A percentile compares a stretch with the other conserved stretches of the same genome.
Conservation (phyloP, 2,797 vertebrate species). For the Bothrops alternatus region DNA sequence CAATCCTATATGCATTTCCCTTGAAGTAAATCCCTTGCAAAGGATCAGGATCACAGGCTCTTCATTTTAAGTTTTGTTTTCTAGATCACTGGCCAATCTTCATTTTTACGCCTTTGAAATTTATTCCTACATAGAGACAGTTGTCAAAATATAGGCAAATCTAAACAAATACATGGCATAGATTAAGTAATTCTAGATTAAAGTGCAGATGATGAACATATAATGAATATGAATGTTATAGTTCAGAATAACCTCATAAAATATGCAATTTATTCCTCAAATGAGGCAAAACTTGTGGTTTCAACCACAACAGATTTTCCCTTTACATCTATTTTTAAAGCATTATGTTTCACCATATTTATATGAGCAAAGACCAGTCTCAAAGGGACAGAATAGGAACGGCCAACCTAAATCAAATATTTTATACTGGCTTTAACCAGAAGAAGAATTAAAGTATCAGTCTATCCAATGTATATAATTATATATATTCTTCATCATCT, state of each 20-base stretch:
- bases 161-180: not conserved
- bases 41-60: not conserved
- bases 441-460: not conserved
- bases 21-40: not conserved
- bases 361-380: not conserved
- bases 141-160: not conserved
- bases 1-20: not conserved
- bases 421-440: conserved; percentile 5
- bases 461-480: not conserved
- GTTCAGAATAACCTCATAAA: conserved; percentile 32
- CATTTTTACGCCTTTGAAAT: conserved; percentile 4
- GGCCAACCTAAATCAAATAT: conserved; percentile 7
- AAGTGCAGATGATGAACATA: conserved; percentile 31
- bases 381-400: not conserved
- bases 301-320: conserved; percentile 12
- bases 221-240: conserved; percentile 17
- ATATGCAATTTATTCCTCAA: conserved; percentile 35
- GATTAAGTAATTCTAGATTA: conserved; percentile 4
- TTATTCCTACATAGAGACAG: conserved; percentile 17
- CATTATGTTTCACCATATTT: conserved; percentile 7
- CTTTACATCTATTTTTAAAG: conserved; percentile 27
- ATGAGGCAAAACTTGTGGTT: conserved; percentile 34
- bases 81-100: not conserved
- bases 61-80: not conserved
- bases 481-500: not conserved